Evolutionary conservation across 2,113 vertebrate species (phyloP).

Genomic region (Orycteropus afer): DNA sequence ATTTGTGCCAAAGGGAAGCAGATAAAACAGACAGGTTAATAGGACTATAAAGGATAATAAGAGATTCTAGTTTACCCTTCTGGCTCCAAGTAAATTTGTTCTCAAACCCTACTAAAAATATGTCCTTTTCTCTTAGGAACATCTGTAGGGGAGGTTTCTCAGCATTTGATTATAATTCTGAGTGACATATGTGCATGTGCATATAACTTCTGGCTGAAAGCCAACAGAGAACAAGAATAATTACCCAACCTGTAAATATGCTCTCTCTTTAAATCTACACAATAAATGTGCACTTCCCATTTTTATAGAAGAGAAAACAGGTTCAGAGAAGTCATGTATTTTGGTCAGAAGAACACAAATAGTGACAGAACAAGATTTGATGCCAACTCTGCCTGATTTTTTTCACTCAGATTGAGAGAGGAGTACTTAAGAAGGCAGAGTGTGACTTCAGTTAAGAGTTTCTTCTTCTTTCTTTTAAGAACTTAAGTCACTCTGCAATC

Average conservation of each 20-base stretch:
- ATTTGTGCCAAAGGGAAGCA: conserved; percentile 41
- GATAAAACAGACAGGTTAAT: conserved; percentile 60
- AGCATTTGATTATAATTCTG: conserved; percentile 55
- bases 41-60: conserved; percentile 53
- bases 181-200: conserved; percentile 56
- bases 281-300: neutral
- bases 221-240: conserved; percentile 52
- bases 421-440: neutral
- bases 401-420: neutral
- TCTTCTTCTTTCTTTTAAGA: neutral
- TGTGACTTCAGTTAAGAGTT: neutral
- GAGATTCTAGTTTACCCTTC: conserved; percentile 20
- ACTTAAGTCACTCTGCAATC: neutral
- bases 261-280: conserved; percentile 44
- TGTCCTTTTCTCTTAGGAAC: conserved; percentile 64
- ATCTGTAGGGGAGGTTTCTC: conserved; percentile 66
- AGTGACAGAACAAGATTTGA: neutral
- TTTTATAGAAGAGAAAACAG: conserved; percentile 17
- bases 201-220: conserved; percentile 59
- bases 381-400: neutral
- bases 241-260: conserved; percentile 54
- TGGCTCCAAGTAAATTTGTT: conserved; percentile 47
- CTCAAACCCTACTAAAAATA: conserved; percentile 13
- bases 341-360: neutral
- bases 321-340: neutral